These are phyloP conservation scores for Synaphobranchus kaupii DNA, from an alignment of 2,797 vertebrate species.

Conservation along the genomic window DNA sequence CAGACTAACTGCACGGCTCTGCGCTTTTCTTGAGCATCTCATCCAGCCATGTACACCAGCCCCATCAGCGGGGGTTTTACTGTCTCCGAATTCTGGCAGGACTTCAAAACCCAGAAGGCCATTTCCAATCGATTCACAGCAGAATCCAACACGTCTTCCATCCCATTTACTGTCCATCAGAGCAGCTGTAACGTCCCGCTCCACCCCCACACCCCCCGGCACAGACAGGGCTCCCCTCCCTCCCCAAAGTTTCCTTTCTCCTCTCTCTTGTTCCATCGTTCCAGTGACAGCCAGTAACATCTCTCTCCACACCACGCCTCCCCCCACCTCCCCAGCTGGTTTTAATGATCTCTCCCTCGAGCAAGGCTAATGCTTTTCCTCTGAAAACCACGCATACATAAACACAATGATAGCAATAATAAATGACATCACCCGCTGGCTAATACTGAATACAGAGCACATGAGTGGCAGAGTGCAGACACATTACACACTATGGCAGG, in stretches of 20 bases:
- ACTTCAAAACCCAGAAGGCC: too few species aligned
- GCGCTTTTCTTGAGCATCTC: too few species aligned
- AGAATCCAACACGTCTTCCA: neutral
- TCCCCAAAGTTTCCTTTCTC: neutral
- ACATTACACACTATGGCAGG: neutral
- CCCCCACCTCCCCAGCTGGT: neutral
- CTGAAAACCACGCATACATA: neutral
- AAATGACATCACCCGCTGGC: slow-evolving; percentile 11
- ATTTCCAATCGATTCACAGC: neutral
- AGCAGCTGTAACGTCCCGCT: neutral
- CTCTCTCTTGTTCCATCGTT: neutral
- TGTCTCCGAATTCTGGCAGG: neutral
- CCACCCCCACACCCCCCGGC: neutral
- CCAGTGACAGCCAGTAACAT: neutral
- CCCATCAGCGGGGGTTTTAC: neutral
- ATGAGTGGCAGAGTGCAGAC: neutral
- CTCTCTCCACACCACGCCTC: neutral
- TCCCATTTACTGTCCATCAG: slow-evolving; percentile 9
- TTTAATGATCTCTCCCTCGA: slow-evolving; percentile 17
- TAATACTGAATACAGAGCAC: neutral
- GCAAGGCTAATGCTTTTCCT: slow-evolving; percentile 10
- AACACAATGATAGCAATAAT: slow-evolving; percentile 20
- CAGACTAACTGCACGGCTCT: too few species aligned
- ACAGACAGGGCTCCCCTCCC: neutral
- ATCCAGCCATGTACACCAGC: too few species aligned